A percentile compares a stretch with the other conserved stretches of the same genome.
phyloP scores from a whole-genome alignment of 2,888 invertebrate species.

The Himalopsyche tibetana region DNA sequence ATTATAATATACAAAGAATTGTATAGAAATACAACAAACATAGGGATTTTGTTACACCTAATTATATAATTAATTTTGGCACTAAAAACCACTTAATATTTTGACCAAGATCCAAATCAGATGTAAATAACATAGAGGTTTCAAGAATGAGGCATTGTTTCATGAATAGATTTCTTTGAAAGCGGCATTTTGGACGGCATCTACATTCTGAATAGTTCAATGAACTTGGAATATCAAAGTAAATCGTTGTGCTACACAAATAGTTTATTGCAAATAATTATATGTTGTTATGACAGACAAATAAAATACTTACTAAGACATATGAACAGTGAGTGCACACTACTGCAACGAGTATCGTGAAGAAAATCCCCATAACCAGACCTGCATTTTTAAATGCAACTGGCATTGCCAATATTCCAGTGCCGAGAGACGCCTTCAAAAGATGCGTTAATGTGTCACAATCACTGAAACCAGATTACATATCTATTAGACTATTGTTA shows the following conservation, averaged over 20 bases:
- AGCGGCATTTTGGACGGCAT: background rate
- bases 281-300: background rate
- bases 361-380: conserved; percentile 87
- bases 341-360: conserved; percentile 89
- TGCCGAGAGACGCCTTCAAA: conserved; percentile 96
- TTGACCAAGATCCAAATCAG: conserved; percentile 1
- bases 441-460: conserved; percentile 94
- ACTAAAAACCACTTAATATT: conserved; percentile 16
- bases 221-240: too few relatives aligned
- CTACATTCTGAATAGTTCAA: background rate
- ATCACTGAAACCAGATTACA: conserved; percentile 80
- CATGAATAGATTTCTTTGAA: background rate
- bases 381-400: conserved; percentile 93
- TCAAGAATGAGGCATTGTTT: conserved; percentile 23
- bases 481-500: background rate
- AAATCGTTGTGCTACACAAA: too few relatives aligned
- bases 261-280: too few relatives aligned
- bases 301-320: conserved; percentile 79
- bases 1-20: too few relatives aligned
- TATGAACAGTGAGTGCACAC: conserved; percentile 97
- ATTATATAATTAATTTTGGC: conserved; percentile 7
- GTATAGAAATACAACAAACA: too few relatives aligned
- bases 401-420: conserved; percentile 97
- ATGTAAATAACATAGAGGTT: background rate
- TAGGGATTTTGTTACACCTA: background rate